These are phyloP conservation scores for Phylloscopus trochiloides DNA, from an alignment of 2,113 vertebrate genomes.

Conservation along the genomic window DNA sequence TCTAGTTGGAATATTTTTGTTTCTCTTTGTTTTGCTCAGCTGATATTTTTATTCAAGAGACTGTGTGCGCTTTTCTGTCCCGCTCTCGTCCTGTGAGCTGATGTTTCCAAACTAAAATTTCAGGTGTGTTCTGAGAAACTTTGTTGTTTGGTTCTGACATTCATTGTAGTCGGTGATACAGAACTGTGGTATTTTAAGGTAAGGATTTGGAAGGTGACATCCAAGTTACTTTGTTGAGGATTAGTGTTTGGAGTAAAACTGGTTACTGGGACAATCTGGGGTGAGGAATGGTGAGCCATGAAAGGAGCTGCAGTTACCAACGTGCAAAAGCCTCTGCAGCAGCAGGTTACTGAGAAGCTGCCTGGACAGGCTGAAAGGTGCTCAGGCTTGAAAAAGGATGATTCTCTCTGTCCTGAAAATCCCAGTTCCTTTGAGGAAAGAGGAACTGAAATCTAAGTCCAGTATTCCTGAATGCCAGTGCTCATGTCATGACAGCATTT, in stretches of 20 bases:
- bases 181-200: background rate
- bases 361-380: background rate
- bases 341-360: background rate
- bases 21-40: background rate
- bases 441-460: background rate
- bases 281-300: background rate
- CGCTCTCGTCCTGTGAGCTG: background rate
- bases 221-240: background rate
- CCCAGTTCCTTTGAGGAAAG: background rate
- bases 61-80: background rate
- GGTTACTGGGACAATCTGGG: background rate
- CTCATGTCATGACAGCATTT: accelerated
- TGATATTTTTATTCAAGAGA: background rate
- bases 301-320: accelerated
- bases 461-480: accelerated
- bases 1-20: background rate
- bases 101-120: background rate
- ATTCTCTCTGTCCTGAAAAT: background rate
- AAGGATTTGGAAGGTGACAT: background rate
- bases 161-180: background rate
- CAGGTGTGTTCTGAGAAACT: background rate
- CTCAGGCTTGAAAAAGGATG: background rate
- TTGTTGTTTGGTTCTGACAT: background rate
- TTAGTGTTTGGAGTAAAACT: background rate
- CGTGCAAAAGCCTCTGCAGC: background rate